Evolutionary conservation across 1,140 invertebrate genomes (phyloP).

Genomic region (Leptopilina clavipes): DNA sequence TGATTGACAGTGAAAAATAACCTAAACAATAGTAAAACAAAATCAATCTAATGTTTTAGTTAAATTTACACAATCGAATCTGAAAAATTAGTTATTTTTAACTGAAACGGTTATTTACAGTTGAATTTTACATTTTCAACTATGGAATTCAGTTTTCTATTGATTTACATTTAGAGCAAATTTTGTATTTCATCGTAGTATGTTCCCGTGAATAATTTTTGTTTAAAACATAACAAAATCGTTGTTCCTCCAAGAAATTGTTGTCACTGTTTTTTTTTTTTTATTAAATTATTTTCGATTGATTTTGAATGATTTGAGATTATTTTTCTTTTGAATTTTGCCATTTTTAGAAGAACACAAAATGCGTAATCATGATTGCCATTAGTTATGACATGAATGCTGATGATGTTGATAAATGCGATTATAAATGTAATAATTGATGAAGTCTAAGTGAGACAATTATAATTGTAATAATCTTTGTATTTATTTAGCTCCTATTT

Average conservation of each 20-base stretch:
- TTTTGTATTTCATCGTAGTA: no score
- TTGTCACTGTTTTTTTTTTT: conserved; percentile 18
- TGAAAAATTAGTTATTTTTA: no score
- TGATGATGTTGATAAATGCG: not conserved
- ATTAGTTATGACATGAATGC: not conserved
- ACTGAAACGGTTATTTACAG: no score
- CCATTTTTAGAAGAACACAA: not conserved
- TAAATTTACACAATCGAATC: no score
- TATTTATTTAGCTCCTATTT: conserved; percentile 59
- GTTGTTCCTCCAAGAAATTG: conserved; percentile 16
- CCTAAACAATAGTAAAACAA: no score
- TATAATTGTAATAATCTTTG: conserved; percentile 23
- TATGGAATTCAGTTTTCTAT: no score
- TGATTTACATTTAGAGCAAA: no score
- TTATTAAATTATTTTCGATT: not conserved
- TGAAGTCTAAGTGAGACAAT: not conserved
- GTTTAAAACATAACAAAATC: not conserved
- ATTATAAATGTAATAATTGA: conserved; percentile 23
- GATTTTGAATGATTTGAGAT: not conserved
- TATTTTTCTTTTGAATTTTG: not conserved
- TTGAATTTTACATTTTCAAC: no score
- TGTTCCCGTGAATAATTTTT: no score
- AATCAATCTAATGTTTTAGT: no score
- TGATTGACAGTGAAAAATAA: no score
- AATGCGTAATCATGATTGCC: conserved; percentile 3